These are phyloP conservation scores for Lottia gigantea DNA, from an alignment of 2,888 invertebrate species.

Conservation along the genomic window DNA sequence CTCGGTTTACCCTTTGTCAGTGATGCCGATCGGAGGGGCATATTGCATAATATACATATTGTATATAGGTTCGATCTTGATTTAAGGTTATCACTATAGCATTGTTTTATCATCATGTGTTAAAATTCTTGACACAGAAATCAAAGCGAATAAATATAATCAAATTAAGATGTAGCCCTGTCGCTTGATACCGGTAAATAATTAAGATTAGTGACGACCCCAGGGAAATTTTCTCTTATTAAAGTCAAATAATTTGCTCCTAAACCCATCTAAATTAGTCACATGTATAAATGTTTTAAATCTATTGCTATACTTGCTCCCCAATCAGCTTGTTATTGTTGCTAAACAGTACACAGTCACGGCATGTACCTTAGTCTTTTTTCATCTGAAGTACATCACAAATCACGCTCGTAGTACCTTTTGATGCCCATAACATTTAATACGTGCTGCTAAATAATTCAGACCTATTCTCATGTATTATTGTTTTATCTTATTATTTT, in stretches of 20 bases:
- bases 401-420: neutral
- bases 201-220: neutral
- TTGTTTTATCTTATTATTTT: no score
- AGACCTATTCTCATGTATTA: no score
- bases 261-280: constrained; percentile 8
- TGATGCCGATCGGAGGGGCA: no score
- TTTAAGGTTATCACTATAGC: no score
- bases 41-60: no score
- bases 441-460: no score
- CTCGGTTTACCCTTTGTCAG: no score
- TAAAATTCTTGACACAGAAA: no score
- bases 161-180: neutral
- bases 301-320: neutral
- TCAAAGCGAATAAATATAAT: no score
- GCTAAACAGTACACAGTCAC: neutral
- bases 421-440: no score
- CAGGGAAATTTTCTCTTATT: constrained; percentile 4
- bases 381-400: neutral
- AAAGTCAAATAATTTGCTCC: constrained; percentile 1
- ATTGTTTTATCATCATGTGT: no score
- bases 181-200: constrained; percentile 8
- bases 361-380: neutral
- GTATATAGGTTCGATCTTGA: no score
- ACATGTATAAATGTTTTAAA: constrained; percentile 4
- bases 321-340: neutral